Percentiles rank a stretch among this genome's conserved stretches.
These are phyloP conservation scores for Dasyornis broadbenti DNA, from an alignment of 2,113 vertebrate genomes.

Conservation along the genomic window DNA sequence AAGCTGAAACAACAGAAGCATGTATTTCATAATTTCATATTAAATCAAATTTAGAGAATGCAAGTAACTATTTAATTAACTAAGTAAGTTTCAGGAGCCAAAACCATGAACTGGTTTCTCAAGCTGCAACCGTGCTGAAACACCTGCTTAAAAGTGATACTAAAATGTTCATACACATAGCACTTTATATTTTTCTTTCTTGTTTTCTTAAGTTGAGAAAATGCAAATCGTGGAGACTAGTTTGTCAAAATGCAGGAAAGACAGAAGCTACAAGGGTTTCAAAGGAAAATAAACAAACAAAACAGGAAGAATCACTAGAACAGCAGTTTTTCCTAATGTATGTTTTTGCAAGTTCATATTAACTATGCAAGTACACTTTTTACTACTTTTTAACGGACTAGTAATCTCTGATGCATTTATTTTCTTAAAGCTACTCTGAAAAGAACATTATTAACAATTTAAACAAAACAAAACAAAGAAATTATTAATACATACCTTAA, in stretches of 20 bases:
- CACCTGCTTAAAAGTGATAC: neutral
- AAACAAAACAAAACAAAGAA: neutral
- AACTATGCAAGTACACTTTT: neutral
- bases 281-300: neutral
- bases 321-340: neutral
- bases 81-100: neutral
- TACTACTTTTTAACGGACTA: neutral
- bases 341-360: accelerated
- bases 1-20: slow-evolving; percentile 75
- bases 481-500: slow-evolving; percentile 75
- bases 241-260: neutral
- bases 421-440: neutral
- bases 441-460: neutral
- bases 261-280: neutral
- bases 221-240: neutral
- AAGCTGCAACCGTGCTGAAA: neutral
- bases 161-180: neutral
- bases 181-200: accelerated
- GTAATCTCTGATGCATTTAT: neutral
- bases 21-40: neutral
- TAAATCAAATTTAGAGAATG: neutral
- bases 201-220: neutral
- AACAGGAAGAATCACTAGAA: neutral
- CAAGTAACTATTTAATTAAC: neutral
- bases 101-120: neutral